A percentile compares a stretch with the other conserved stretches of the same genome.
These are phyloP conservation scores for Tetragnatha versicolor DNA, from an alignment of 1,140 invertebrate genomes.

Conservation along the genomic window DNA sequence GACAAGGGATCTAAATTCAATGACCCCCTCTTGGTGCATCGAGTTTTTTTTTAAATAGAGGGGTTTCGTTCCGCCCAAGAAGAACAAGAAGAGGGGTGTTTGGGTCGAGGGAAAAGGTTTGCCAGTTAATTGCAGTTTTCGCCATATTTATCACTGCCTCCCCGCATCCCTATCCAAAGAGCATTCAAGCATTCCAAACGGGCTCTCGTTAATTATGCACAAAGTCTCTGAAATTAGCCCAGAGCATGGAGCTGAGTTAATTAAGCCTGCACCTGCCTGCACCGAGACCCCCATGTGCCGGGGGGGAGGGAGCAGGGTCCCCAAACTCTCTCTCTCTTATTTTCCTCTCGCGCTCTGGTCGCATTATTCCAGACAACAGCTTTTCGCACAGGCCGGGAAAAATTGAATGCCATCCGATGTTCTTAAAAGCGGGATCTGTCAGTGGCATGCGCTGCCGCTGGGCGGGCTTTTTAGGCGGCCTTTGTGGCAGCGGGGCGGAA, in stretches of 20 bases:
- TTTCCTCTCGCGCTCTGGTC: slow-evolving; percentile 20
- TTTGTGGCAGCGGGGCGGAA: too few relatives aligned
- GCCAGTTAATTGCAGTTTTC: slow-evolving; percentile 54
- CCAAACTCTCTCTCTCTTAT: slow-evolving; percentile 50
- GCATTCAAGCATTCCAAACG: slow-evolving; percentile 52
- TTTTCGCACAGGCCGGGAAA: slow-evolving; percentile 46
- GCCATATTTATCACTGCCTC: slow-evolving; percentile 50
- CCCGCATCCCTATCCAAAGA: slow-evolving; percentile 34
- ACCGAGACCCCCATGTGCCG: not conserved
- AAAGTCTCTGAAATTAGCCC: slow-evolving; percentile 54
- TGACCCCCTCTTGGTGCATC: too few relatives aligned
- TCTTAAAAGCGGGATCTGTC: slow-evolving; percentile 53
- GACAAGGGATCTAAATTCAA: too few relatives aligned
- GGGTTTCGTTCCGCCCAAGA: too few relatives aligned
- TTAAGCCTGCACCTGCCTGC: slow-evolving; percentile 51
- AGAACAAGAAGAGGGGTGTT: not conserved
- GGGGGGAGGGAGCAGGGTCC: slow-evolving; percentile 10
- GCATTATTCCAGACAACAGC: slow-evolving; percentile 54
- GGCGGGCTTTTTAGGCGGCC: not conserved
- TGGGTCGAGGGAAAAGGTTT: slow-evolving; percentile 9
- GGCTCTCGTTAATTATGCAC: slow-evolving; percentile 54
- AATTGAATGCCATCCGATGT: slow-evolving; percentile 54
- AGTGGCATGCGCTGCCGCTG: slow-evolving; percentile 43
- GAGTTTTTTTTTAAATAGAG: too few relatives aligned
- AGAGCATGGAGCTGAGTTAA: slow-evolving; percentile 55